Evolutionary conservation across 2,113 vertebrate species (phyloP).

Genomic region (Pipa parva): DNA sequence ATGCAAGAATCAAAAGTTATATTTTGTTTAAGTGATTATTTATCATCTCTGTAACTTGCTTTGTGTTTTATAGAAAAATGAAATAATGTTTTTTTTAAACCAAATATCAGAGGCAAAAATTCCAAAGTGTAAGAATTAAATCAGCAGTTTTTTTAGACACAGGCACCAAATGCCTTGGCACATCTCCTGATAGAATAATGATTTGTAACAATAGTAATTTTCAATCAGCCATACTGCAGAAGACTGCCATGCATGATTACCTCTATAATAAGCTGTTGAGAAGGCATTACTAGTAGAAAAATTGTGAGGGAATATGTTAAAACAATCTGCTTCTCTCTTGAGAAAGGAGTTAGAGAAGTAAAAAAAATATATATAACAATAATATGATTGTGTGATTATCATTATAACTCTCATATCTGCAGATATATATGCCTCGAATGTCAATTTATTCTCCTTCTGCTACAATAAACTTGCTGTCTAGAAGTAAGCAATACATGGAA

Average conservation of each 20-base stretch:
- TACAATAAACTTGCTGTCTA: slow-evolving; percentile 28
- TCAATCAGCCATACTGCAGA: slow-evolving; percentile 4
- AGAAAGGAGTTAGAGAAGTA: slow-evolving; percentile 26
- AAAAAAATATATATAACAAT: slow-evolving; percentile 28
- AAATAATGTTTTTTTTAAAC: background rate
- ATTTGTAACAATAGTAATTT: slow-evolving; percentile 3
- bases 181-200: slow-evolving; percentile 5
- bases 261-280: slow-evolving; percentile 11
- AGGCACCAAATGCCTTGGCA: slow-evolving; percentile 1
- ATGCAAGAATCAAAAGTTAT: too few relatives aligned
- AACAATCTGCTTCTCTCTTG: slow-evolving; percentile 24
- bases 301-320: slow-evolving; percentile 21
- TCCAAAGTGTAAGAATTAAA: slow-evolving; percentile 1
- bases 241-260: slow-evolving; percentile 24
- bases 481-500: slow-evolving; percentile 14
- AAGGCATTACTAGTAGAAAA: slow-evolving; percentile 18
- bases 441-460: slow-evolving; percentile 11
- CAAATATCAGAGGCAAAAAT: background rate
- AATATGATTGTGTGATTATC: slow-evolving; percentile 34
- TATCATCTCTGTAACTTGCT: too few relatives aligned
- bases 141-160: background rate
- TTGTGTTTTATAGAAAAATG: too few relatives aligned
- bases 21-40: too few relatives aligned
- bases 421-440: slow-evolving; percentile 20
- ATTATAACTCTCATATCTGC: slow-evolving; percentile 25